Evolutionary conservation across 2,888 invertebrate genomes (phyloP), one percentile per base, ranked within the genome.

Genomic region (Oscheius sp.): DNA sequence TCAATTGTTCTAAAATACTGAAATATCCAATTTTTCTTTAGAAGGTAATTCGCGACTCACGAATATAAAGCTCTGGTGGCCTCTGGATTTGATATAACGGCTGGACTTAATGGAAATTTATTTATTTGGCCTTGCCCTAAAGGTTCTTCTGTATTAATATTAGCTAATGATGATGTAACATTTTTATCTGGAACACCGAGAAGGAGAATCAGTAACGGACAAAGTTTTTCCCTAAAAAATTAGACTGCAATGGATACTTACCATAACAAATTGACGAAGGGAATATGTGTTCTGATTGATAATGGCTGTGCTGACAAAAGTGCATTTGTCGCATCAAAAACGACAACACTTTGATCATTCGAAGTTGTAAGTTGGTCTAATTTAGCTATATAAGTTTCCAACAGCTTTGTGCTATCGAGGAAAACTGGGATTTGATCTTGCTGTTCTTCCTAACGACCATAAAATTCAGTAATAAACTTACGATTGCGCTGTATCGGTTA

Each of bases 391-490:
- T 78, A 70, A 51, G 77, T 76, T 33, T 80, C 80, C 9, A 83
- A 59, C 9, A 83, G 70, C 20, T 80, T 76, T 1, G 81, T 80
- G 44, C 74, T 79, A 62, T 83, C 82, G 72, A 83, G 72, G 26
- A 81, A 80, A 8, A 83, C 78, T n/a, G 82, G 80, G 24, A 83
- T 74, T 17, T 77, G 74, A 41, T 83, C 82, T 41, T 83, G 82
- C 8, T 65, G 28, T 14, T 70, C 73, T 26, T 79, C 78, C 75
- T 75, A 49, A 63, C 47, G 17, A 24, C 24, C 6, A 14, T 17
- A 17, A 1, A n/a, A 8, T 8, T 24, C 12, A 51, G 4, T 6
- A 36, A 2, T 22, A 22, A 54, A 33, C 45, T 8, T n/a, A 67
- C 67, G 24, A 49, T n/a, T 14, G 66, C 63, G 0, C 73, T 70